Base-by-base conservation (phyloP, 2,797 vertebrate genomes). In the Semotilus atromaculatus region DNA sequence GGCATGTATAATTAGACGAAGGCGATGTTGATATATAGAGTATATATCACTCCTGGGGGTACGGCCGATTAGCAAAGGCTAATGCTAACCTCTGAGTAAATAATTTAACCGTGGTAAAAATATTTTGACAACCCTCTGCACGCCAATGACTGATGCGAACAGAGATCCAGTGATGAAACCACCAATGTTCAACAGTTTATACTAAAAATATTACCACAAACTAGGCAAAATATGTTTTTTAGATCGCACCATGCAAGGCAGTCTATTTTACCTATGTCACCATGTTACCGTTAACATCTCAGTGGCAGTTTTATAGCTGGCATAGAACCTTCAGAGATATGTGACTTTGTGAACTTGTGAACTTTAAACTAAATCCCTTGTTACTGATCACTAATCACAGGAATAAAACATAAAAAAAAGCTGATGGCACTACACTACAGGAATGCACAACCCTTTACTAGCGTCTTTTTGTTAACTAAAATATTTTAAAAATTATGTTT, bases 1-100 rank as follows among this genome's bases (percentile, higher is more conserved):
- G 85, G 45, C 45, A 71, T 60, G 83, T 64, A 36, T 88, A 81
- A 90, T 81, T 75, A 86, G 82, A 67, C 53, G 38, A 86, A 76
- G 72, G 43, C 36, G 60, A 88, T 83, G 67, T 38, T 62, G 78
- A 83, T 86, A 71, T 76, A 83, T 51, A 8, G 14, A 31, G 29
- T 29, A 62, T 62, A 62, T 18, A 31, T 64, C 16, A 31, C 62
- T 80, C 81, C 82, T 58, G 72, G 86, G 14, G 81, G 72, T 79
- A 79, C 78, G 80, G 86, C 70, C 58, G 77, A 89, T 89, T 85
- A 89, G 82, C 82, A 18, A 29, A 73, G 18, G 77, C 43, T 81
- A 60, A 82, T 40, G 64, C 55, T 85, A 87, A 86, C 77, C 74
- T 82, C 66, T 29, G 66, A n/a, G 26, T 64, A 84, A 48, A 48